These are phyloP conservation scores for Istiophorus platypterus DNA, from an alignment of 2,113 vertebrate genomes.

Conservation along the genomic window DNA sequence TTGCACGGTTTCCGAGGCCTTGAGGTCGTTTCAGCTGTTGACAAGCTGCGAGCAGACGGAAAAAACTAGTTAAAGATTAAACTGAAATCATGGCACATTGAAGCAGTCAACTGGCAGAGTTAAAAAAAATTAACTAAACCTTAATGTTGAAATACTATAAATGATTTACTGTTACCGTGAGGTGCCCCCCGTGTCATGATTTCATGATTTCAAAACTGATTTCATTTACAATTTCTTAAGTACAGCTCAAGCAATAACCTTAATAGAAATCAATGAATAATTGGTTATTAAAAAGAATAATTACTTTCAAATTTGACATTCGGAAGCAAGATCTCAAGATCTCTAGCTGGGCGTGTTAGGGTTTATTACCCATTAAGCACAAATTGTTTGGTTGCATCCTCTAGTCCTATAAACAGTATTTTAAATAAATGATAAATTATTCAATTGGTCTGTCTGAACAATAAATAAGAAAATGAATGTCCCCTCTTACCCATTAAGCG, in stretches of 20 bases:
- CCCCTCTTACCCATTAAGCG: slow-evolving; percentile 93
- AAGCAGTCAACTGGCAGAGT: not conserved
- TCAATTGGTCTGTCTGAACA: not conserved
- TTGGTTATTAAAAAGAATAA: not conserved
- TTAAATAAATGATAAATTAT: not conserved
- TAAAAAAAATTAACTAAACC: too few species aligned
- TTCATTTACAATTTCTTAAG: too few species aligned
- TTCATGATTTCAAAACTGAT: too few species aligned
- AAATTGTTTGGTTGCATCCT: not conserved
- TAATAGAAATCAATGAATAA: not conserved
- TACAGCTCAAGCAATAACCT: too few species aligned
- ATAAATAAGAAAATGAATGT: not conserved
- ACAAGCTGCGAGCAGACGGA: slow-evolving; percentile 71
- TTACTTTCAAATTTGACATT: not conserved
- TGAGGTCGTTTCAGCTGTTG: slow-evolving; percentile 91
- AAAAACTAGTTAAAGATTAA: not conserved
- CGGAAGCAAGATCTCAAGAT: not conserved
- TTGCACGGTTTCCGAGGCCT: slow-evolving; percentile 98
- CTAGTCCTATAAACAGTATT: not conserved
- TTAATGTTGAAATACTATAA: not conserved
- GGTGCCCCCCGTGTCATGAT: too few species aligned
- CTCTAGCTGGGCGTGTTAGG: not conserved
- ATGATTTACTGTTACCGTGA: not conserved
- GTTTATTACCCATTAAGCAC: not conserved
- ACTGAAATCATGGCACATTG: not conserved